These are phyloP conservation scores for Metopolophium dirhodum DNA, from an alignment of 1,140 invertebrate genomes.

Conservation along the genomic window DNA sequence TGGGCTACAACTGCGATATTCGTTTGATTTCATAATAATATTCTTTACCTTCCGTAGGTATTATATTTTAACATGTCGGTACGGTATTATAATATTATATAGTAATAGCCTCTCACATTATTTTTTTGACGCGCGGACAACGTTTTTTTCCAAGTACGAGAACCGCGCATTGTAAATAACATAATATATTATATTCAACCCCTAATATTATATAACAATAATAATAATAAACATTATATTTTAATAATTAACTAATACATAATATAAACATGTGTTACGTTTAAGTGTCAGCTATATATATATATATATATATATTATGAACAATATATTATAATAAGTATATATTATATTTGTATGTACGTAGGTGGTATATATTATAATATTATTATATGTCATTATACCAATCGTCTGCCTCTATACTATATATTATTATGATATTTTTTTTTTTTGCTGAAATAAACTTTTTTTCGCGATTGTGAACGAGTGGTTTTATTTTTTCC, in stretches of 20 bases:
- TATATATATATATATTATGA: not conserved
- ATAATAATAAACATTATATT: constrained; percentile 8
- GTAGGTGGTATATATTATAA: not conserved
- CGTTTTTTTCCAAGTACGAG: not conserved
- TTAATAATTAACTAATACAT: not conserved
- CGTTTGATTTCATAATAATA: not conserved
- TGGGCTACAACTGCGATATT: not conserved
- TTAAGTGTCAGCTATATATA: not conserved
- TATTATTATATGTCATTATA: not conserved
- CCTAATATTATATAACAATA: not conserved
- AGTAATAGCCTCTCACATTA: not conserved
- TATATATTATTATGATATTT: not conserved
- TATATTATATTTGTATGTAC: not conserved
- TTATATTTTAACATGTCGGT: not conserved
- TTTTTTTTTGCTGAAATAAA: not conserved
- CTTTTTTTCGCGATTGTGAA: not conserved
- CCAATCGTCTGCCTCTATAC: not conserved
- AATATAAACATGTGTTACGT: not conserved
- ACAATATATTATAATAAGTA: not conserved
- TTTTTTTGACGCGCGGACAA: not conserved
- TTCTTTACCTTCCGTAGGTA: not conserved
- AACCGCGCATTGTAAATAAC: not conserved
- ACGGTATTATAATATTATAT: not conserved
- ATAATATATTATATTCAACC: constrained; percentile 9
- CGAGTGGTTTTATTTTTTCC: not conserved